Conservation (phyloP, 2,888 invertebrate species). For the Hedychridium roseum region DNA sequence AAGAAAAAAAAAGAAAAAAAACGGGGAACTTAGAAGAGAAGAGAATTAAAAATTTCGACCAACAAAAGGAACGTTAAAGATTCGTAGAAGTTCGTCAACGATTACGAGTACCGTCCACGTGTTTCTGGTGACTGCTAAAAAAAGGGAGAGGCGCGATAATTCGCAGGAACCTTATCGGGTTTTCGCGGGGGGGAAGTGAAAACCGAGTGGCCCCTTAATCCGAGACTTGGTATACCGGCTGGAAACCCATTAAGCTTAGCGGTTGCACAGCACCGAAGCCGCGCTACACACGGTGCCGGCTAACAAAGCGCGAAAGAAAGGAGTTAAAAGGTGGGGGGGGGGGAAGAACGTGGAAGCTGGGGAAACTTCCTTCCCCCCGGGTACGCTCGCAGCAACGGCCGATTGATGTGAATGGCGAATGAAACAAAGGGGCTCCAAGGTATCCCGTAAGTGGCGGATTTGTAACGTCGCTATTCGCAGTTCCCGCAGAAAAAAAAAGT, state of each 20-base stretch:
- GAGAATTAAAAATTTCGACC: not conserved
- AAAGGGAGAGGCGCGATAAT: conserved; percentile 17
- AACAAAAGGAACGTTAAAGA: not conserved
- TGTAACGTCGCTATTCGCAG: no score
- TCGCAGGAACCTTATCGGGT: conserved; percentile 34
- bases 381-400: no score
- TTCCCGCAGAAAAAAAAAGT: no score
- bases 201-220: conserved; percentile 32
- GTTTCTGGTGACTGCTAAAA: not conserved
- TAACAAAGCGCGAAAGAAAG: not conserved
- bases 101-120: not conserved
- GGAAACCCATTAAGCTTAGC: conserved; percentile 37
- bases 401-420: no score
- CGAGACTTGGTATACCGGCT: conserved; percentile 27
- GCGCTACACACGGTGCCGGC: conserved; percentile 5
- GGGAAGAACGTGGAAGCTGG: not conserved
- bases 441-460: no score
- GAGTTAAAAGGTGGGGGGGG: not conserved
- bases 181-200: no score
- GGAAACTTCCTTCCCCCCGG: no score
- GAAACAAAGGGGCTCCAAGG: no score
- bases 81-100: not conserved
- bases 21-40: not conserved
- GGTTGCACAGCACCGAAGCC: conserved; percentile 26
- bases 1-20: not conserved